A percentile compares a stretch with the other conserved stretches of the same genome.
These are phyloP conservation scores for Ophioderma brevispina DNA, from an alignment of 35 echinoderm and acorn worm genomes.

Conservation along the genomic window DNA sequence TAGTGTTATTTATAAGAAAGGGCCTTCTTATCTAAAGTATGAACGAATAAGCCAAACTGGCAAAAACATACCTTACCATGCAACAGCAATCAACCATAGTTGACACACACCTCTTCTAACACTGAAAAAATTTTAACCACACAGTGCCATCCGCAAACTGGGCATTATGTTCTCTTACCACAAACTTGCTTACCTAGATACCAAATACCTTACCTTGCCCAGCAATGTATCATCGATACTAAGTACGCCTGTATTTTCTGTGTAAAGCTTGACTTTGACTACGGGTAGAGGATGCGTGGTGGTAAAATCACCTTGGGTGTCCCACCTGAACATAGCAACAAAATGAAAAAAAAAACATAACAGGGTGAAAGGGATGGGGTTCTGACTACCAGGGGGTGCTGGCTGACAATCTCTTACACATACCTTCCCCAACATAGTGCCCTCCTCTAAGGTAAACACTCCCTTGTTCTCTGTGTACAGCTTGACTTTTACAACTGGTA, in stretches of 20 bases:
- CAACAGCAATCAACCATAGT: too few species aligned
- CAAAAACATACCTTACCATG: too few species aligned
- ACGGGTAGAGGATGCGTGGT: slow-evolving; percentile 96
- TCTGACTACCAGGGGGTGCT: background rate
- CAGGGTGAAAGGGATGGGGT: background rate
- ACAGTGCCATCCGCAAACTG: too few species aligned
- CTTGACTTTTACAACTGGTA: slow-evolving; percentile 46
- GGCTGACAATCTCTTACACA: background rate
- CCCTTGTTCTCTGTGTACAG: slow-evolving; percentile 49
- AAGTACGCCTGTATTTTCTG: slow-evolving; percentile 96
- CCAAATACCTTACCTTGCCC: slow-evolving; percentile 77
- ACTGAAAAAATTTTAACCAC: too few species aligned
- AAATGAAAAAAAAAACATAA: background rate
- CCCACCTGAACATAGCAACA: slow-evolving; percentile 73
- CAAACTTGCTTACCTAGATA: too few species aligned
- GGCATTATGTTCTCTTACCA: too few species aligned
- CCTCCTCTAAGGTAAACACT: slow-evolving; percentile 24
- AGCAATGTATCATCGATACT: slow-evolving; percentile 99
- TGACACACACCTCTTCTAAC: too few species aligned
- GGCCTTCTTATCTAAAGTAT: too few species aligned
- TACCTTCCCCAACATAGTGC: background rate
- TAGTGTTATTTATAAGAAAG: too few species aligned
- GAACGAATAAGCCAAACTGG: too few species aligned
- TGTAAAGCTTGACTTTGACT: slow-evolving; percentile 97
- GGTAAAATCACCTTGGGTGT: slow-evolving; percentile 98